A percentile compares a stretch with the other conserved stretches of the same genome.
These are phyloP conservation scores for Laticauda colubrina DNA, from an alignment of 2,113 vertebrate species.

Conservation along the genomic window DNA sequence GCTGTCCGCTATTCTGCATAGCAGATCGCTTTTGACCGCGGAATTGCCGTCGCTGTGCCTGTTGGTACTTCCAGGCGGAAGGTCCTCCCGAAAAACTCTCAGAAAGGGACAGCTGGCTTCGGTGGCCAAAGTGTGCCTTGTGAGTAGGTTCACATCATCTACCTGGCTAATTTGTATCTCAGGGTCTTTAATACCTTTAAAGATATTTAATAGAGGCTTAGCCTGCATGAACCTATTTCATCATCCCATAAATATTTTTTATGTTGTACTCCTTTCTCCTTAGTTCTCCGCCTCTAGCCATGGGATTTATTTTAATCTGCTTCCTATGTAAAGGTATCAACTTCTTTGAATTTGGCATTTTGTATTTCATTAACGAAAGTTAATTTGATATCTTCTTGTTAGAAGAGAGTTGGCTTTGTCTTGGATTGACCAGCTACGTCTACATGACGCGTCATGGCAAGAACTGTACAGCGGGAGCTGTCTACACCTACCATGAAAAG, in stretches of 20 bases:
- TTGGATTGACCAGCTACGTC: neutral
- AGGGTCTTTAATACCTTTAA: neutral
- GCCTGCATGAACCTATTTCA: neutral
- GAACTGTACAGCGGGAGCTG: constrained; percentile 89
- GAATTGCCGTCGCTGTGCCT: neutral
- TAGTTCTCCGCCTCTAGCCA: neutral
- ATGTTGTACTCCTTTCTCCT: neutral
- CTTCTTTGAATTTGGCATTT: neutral
- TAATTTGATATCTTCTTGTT: neutral
- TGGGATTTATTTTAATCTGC: neutral
- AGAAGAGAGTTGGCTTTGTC: neutral
- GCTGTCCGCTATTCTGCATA: neutral
- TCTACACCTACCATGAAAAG: constrained; percentile 93
- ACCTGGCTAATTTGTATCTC: neutral
- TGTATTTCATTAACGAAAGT: neutral
- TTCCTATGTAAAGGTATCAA: neutral
- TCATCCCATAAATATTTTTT: neutral
- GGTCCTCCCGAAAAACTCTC: neutral
- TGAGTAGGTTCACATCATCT: neutral
- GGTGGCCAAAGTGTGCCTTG: neutral
- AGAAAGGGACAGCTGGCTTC: neutral
- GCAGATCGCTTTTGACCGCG: neutral
- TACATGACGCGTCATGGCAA: constrained; percentile 89
- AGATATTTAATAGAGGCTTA: neutral
- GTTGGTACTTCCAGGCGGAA: neutral